A percentile compares a stretch with the other conserved stretches of the same genome.
Evolutionary conservation across 2,888 invertebrate species (phyloP).

Genomic region (Graphium colonna): DNA sequence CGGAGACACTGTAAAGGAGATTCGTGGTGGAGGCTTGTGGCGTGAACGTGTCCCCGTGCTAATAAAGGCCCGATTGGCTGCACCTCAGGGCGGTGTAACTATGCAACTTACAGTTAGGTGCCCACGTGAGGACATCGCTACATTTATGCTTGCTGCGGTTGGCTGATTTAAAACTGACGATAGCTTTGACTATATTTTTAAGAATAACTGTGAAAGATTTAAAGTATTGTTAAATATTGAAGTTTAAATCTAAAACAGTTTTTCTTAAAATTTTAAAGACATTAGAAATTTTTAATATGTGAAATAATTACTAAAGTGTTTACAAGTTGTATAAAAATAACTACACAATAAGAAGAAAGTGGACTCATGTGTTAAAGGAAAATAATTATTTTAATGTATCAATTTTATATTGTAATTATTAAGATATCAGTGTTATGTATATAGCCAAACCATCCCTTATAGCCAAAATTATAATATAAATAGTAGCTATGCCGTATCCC

Average conservation of each 20-base stretch:
- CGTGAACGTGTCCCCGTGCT: conserved; percentile 92
- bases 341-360: too few relatives aligned
- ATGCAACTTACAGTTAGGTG: conserved; percentile 95
- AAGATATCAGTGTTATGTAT: too few relatives aligned
- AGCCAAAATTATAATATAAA: too few relatives aligned
- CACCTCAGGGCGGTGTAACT: conserved; percentile 88
- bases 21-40: conserved; percentile 84
- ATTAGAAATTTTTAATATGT: not conserved
- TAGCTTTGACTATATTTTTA: not conserved
- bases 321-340: not conserved
- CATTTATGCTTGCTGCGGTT: conserved; percentile 90
- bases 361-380: too few relatives aligned
- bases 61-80: conserved; percentile 89
- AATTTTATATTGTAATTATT: too few relatives aligned
- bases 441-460: too few relatives aligned
- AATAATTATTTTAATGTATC: too few relatives aligned
- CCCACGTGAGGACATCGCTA: conserved; percentile 89
- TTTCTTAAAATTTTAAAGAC: not conserved
- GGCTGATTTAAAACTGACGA: conserved; percentile 74
- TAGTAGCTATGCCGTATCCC: too few relatives aligned
- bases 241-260: conserved; percentile 1
- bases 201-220: not conserved
- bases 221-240: not conserved
- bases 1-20: conserved; percentile 55
- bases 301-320: not conserved